Evolutionary conservation across 2,888 invertebrate genomes (phyloP).

Genomic region (Miltochrista miniata): DNA sequence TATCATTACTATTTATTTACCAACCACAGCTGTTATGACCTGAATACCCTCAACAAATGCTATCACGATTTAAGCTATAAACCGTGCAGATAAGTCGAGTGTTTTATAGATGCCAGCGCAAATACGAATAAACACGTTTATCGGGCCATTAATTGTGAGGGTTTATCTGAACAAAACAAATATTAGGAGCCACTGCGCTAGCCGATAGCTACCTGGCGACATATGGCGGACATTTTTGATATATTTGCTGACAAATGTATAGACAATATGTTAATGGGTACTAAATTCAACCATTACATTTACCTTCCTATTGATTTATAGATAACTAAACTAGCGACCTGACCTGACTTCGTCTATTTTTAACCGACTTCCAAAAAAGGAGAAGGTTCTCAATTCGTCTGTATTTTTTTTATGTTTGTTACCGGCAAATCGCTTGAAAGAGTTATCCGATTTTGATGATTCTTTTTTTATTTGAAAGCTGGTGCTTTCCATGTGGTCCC

Average conservation of each 20-base stretch:
- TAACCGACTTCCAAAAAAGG: too few species aligned
- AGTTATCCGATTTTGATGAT: too few species aligned
- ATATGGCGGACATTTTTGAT: constrained; percentile 2
- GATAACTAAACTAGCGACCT: too few species aligned
- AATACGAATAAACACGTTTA: constrained; percentile 34
- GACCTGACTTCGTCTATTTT: too few species aligned
- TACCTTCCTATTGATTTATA: too few species aligned
- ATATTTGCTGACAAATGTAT: background rate
- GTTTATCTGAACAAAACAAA: constrained; percentile 36
- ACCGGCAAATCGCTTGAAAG: too few species aligned
- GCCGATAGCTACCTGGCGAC: constrained; percentile 29
- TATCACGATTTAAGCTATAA: constrained; percentile 7
- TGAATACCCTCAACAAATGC: background rate
- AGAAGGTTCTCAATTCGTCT: too few species aligned
- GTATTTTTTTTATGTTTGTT: too few species aligned
- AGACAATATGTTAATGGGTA: background rate
- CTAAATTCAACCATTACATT: too few species aligned
- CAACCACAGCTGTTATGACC: constrained; percentile 1
- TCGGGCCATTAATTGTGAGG: constrained; percentile 27
- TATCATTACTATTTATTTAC: background rate
- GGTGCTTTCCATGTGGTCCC: too few species aligned
- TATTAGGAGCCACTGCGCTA: constrained; percentile 40
- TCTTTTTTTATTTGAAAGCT: too few species aligned
- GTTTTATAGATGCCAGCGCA: constrained; percentile 33
- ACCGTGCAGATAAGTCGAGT: constrained; percentile 3